Base-by-base conservation (phyloP, 2,888 invertebrate species). In the Hypomecis atomaria region DNA sequence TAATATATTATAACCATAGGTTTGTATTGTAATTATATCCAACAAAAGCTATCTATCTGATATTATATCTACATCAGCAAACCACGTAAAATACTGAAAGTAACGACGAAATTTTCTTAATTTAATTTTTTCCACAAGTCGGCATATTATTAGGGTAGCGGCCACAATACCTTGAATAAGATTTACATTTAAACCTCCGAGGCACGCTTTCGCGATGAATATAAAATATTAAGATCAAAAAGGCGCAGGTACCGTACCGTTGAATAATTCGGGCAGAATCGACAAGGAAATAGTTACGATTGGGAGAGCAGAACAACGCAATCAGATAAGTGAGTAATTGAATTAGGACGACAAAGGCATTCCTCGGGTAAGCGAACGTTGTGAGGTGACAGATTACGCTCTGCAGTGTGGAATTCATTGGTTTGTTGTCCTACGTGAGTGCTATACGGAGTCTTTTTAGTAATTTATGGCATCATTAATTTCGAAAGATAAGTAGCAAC, bases 351-450 rank as follows among this genome's bases (percentile, higher is more conserved):
- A 62, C 54, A 60, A 65, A 69, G 59, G 59, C 65, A 69, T 70
- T 70, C 62, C 62, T 34, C 36, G 43, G 38, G 40, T 40, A 56
- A 55, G 42, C 13, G 47, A 52, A 57, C 53, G 23, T 13, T 37
- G 48, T 33, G 57, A 73, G 66, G 78, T 71, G 76, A 75, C 74
- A 75, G 74, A 76, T 76, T 67, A 67, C 67, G 72, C 70, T 70
- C 65, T 68, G 69, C 73, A 71, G 71, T 66, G 71, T 65, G 73
- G 79, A 79, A 86, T 84, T 76, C 75, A 71, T 75, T 81, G 79
- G 10, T 8, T 6, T 11, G 8, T 8, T 11, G 49, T 50, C 49
- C 49, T 50, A 37, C 5, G 6, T 36, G 34, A 36, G 34, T 3
- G n/a, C 23, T 1, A 23, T 23, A 3, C 23, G 23, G 23, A 23